phyloP scores from a whole-genome alignment of 1,140 invertebrate species.

The Drosophila pandora region DNA sequence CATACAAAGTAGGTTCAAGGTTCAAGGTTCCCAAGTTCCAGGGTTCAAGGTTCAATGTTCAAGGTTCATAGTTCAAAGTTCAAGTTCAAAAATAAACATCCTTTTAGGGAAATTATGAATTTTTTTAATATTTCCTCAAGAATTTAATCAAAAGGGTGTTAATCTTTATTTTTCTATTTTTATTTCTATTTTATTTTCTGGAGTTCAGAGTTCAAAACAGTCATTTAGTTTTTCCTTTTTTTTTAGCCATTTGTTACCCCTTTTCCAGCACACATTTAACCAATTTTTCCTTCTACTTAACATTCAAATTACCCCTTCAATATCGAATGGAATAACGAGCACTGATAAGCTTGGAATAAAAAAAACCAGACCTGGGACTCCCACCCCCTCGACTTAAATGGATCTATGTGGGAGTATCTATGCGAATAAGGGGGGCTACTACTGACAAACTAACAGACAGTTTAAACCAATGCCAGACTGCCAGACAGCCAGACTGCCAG shows the following conservation, averaged over 20 bases:
- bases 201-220: background rate
- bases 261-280: background rate
- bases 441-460: conserved; percentile 7
- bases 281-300: conserved; percentile 9
- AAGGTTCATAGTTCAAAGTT: conserved; percentile 5
- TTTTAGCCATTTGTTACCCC: background rate
- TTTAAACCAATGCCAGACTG: conserved; percentile 28
- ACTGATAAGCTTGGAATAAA: conserved; percentile 26
- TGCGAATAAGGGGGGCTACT: background rate
- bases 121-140: background rate
- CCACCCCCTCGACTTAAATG: background rate
- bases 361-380: background rate
- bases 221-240: background rate
- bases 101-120: background rate
- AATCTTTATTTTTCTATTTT: too few species aligned
- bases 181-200: background rate
- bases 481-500: conserved; percentile 15
- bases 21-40: conserved; percentile 36
- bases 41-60: background rate
- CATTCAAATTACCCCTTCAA: conserved; percentile 1
- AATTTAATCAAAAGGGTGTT: too few species aligned
- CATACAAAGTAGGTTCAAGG: conserved; percentile 50
- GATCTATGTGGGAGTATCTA: background rate
- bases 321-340: conserved; percentile 25
- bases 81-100: conserved; percentile 1